Percentiles rank a stretch among this genome's conserved stretches.
Conservation (phyloP, 2,797 vertebrate genomes). For the Gorsachius magnificus region DNA sequence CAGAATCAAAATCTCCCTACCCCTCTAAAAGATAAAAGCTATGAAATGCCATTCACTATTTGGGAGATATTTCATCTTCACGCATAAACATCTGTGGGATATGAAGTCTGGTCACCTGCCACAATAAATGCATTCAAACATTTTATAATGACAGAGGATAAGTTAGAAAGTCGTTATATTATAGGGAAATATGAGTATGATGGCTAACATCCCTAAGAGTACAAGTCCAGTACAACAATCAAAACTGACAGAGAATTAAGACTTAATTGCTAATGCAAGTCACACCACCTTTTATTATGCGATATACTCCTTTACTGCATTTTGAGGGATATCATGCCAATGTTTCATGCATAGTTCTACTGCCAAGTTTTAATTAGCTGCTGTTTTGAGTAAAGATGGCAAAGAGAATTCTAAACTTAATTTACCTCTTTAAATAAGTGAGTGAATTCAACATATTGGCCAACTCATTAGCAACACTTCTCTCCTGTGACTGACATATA, state of each 20-base stretch:
- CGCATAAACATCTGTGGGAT: neutral
- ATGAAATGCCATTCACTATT: neutral
- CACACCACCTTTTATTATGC: neutral
- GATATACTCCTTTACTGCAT: neutral
- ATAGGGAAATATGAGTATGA: neutral
- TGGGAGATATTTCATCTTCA: neutral
- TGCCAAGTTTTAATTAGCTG: conserved; percentile 26
- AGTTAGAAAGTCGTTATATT: neutral
- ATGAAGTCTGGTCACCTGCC: neutral
- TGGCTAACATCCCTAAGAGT: neutral
- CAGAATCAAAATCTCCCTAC: neutral
- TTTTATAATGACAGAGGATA: neutral
- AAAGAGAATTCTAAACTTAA: neutral
- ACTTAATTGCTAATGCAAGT: neutral
- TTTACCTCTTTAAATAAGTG: neutral
- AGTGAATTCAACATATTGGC: neutral
- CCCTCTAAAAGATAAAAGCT: neutral
- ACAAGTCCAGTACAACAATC: neutral
- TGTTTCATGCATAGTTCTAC: neutral
- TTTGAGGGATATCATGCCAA: neutral
- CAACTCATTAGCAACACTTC: neutral
- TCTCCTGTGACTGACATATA: neutral
- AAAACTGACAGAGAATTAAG: neutral
- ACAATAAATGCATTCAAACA: neutral
- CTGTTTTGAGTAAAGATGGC: neutral